Evolutionary conservation across 92 coral and sea anemone genomes (phyloP), one percentile per base, ranked within the genome.

Genomic region (Parazoanthus darwini): DNA sequence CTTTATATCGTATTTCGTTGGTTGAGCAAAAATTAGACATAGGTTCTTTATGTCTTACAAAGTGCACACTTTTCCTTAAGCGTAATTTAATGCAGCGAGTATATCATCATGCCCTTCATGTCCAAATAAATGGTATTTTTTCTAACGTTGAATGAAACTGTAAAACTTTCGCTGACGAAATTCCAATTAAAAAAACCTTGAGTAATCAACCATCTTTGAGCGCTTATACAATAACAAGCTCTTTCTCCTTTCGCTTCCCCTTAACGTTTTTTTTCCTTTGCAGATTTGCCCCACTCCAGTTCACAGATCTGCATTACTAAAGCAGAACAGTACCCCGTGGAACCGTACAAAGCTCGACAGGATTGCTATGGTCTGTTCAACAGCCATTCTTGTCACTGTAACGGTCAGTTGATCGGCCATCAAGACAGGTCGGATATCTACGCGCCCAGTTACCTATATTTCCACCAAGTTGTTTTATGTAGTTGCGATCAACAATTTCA

Each of bases 401-500:
- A 18, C 38, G 66, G 65, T 29, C 29, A 26, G 59, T 8, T 7
- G 59, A n/a, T 79, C 43, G n/a, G 22, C 65, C 50, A 18, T 50
- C 65, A 67, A 50, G 67, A 79, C 9, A 29, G 26, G 42, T 23
- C 44, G 82, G 82, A 54, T 15, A 7, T 50, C 38, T 79, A 50
- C 67, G 50, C 82, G 18, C 15, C 65, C 63, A 79, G 38, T 23
- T 79, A 67, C 42, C 9, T 54, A 29, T 46, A 33, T 79, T 79
- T 79, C 82, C 82, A 79, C 10, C 82, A 79, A 79, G 82, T 79
- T 22, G 65, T 22, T 46, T 38, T 65, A 29, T 79, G 82, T 25
- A 79, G 42, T 8, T 79, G 67, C 63, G 38, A 46, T 1, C 29
- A 78, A 46, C 43, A 79, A 33, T 20, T 79, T 50, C 65, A 79